Evolutionary conservation across 2,113 vertebrate species (phyloP).

Genomic region (Lepisosteus oculatus): DNA sequence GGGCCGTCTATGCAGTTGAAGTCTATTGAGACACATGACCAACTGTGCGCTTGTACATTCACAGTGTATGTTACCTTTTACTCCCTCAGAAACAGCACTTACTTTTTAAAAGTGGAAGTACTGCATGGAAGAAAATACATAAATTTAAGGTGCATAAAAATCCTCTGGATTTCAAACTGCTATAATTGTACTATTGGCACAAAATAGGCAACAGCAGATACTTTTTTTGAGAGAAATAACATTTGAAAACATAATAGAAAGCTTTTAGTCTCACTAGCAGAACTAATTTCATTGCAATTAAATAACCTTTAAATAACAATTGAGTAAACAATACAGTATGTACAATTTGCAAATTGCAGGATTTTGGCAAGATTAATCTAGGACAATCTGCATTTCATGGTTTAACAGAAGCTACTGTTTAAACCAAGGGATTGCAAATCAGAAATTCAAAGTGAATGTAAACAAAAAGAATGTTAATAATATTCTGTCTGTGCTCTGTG

Average conservation of each 20-base stretch:
- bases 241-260: conserved; percentile 24
- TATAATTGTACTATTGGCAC: conserved; percentile 44
- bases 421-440: too few relatives aligned
- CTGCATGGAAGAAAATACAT: conserved; percentile 59
- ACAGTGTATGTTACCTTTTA: conserved; percentile 40
- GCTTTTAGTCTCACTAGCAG: too few relatives aligned
- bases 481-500: too few relatives aligned
- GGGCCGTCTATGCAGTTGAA: conserved; percentile 68
- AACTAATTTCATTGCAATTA: too few relatives aligned
- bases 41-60: conserved; percentile 51
- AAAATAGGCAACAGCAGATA: conserved; percentile 47
- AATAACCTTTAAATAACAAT: too few relatives aligned
- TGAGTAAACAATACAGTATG: too few relatives aligned
- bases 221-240: conserved; percentile 45
- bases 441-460: too few relatives aligned
- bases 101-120: conserved; percentile 45
- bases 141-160: conserved; percentile 63
- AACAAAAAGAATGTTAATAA: too few relatives aligned
- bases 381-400: too few relatives aligned
- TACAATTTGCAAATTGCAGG: too few relatives aligned
- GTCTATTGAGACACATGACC: conserved; percentile 70
- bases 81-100: conserved; percentile 48
- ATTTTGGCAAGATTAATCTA: too few relatives aligned
- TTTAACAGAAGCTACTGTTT: too few relatives aligned
- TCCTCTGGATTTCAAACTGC: conserved; percentile 53